Evolutionary conservation across 2,888 invertebrate genomes (phyloP).

Genomic region (Drosophila borborema): DNA sequence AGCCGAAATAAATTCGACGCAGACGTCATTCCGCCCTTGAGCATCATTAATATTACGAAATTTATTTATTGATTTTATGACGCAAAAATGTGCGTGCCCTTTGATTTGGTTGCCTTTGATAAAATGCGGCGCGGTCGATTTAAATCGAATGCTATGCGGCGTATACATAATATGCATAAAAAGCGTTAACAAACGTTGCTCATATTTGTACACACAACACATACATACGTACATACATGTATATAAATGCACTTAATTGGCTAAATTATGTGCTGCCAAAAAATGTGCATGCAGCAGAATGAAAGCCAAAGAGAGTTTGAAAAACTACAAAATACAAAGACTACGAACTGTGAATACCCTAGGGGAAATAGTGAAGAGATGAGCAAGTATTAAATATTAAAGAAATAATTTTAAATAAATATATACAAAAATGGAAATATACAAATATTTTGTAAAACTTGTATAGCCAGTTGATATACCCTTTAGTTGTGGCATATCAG

Average conservation of each 20-base stretch:
- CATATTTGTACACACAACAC: conserved; percentile 32
- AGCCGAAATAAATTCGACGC: conserved; percentile 54
- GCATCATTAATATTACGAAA: conserved; percentile 57
- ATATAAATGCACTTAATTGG: conserved; percentile 60
- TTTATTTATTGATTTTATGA: conserved; percentile 72
- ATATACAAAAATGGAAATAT: too few species aligned
- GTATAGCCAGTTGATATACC: background rate
- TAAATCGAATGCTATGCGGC: conserved; percentile 24
- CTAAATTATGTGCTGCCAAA: conserved; percentile 53
- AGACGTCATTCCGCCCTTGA: conserved; percentile 34
- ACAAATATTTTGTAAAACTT: background rate
- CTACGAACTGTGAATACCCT: conserved; percentile 25
- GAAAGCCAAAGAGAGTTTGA: conserved; percentile 16
- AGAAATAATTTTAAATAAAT: too few species aligned
- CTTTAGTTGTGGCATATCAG: background rate
- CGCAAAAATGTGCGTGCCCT: conserved; percentile 12
- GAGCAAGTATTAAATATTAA: too few species aligned
- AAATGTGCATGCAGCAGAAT: conserved; percentile 38
- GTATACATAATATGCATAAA: conserved; percentile 35
- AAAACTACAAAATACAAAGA: conserved; percentile 3
- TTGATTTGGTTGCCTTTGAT: conserved; percentile 21
- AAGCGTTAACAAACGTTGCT: conserved; percentile 29
- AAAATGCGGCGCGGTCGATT: conserved; percentile 29
- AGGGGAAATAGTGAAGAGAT: background rate
- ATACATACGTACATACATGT: background rate